phyloP scores from a whole-genome alignment of 2,888 invertebrate genomes.

The Nephrotoma appendiculata region DNA sequence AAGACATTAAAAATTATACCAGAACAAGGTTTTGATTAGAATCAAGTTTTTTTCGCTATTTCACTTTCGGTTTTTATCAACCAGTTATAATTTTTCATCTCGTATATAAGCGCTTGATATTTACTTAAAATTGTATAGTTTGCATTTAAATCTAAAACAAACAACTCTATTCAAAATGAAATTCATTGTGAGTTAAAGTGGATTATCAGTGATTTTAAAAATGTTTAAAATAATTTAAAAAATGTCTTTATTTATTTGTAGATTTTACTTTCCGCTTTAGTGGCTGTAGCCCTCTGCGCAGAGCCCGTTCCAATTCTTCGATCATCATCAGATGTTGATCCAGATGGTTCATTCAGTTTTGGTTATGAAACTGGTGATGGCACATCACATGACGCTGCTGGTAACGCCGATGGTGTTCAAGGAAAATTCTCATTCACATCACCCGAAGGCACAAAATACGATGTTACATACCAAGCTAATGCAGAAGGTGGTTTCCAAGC shows the following conservation, averaged over 20 bases:
- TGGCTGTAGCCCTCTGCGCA: neutral
- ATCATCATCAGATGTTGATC: neutral
- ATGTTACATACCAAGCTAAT: neutral
- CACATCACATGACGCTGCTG: neutral
- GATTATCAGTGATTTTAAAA: neutral
- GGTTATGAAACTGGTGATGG: neutral
- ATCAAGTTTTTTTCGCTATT: neutral
- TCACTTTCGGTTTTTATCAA: neutral
- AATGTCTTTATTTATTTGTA: neutral
- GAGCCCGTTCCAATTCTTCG: neutral
- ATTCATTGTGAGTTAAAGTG: neutral
- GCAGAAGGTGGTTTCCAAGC: neutral
- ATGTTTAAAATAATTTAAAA: neutral
- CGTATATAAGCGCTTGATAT: neutral
- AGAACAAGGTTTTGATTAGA: too few relatives aligned
- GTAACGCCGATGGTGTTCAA: neutral
- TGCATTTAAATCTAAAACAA: neutral
- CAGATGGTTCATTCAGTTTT: neutral
- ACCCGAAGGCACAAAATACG: neutral
- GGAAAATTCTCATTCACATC: neutral
- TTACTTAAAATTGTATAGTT: neutral
- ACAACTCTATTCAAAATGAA: neutral
- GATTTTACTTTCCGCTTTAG: neutral
- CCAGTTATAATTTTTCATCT: neutral
- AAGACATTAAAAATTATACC: too few relatives aligned